Percentiles rank a stretch among this genome's conserved stretches.
phyloP scores from a whole-genome alignment of 1,140 invertebrate species.

The Leptinotarsa defecta region DNA sequence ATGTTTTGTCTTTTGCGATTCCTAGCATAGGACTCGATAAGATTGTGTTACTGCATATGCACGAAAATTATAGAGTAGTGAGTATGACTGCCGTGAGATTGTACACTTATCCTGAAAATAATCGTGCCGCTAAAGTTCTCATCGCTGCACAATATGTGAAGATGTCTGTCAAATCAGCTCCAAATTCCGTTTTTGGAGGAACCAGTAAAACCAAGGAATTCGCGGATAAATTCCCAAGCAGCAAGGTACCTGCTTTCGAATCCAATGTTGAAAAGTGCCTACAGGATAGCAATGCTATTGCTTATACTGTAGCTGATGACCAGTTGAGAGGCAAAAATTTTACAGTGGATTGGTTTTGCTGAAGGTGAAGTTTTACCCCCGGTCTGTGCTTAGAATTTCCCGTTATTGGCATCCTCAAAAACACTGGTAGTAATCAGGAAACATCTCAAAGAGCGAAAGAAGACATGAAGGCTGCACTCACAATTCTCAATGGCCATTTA shows the following conservation, averaged over 20 bases:
- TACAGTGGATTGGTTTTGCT: conserved; percentile 95
- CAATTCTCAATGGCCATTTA: conserved; percentile 81
- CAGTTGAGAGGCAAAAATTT: conserved; percentile 80
- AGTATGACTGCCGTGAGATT: conserved; percentile 60
- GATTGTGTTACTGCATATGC: too few relatives aligned
- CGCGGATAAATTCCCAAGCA: conserved; percentile 90
- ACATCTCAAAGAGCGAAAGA: conserved; percentile 79
- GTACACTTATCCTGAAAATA: conserved; percentile 95
- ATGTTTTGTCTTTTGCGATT: too few relatives aligned
- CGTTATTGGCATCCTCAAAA: conserved; percentile 87
- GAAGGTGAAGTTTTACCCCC: conserved; percentile 93
- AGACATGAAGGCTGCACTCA: conserved; percentile 79
- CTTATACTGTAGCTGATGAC: conserved; percentile 88
- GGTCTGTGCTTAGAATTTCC: conserved; percentile 94
- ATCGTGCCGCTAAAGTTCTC: conserved; percentile 90
- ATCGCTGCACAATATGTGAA: conserved; percentile 95
- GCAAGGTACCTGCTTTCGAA: conserved; percentile 97
- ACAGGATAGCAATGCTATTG: conserved; percentile 96
- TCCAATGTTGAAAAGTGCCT: conserved; percentile 83
- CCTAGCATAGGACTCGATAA: too few relatives aligned
- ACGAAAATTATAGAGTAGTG: conserved; percentile 46
- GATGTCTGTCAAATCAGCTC: conserved; percentile 80
- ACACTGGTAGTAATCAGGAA: conserved; percentile 60
- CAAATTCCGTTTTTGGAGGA: conserved; percentile 89
- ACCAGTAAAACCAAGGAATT: conserved; percentile 88